phyloP scores from a whole-genome alignment of 2,113 vertebrate genomes.

The Parotia lawesii region DNA sequence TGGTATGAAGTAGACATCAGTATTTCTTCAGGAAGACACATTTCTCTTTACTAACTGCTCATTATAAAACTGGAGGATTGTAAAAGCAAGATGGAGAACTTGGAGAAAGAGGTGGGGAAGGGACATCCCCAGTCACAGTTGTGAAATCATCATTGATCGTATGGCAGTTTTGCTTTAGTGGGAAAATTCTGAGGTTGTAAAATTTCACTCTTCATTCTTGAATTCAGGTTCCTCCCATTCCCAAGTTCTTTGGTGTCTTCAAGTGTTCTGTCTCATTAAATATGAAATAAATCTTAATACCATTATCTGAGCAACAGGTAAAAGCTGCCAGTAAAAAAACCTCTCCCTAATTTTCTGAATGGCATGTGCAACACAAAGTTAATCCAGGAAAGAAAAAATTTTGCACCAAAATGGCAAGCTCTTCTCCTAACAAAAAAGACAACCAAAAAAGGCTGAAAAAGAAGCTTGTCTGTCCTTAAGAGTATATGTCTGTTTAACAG shows the following conservation, averaged over 20 bases:
- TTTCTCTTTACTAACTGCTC: background rate
- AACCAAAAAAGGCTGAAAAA: background rate
- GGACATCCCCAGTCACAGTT: background rate
- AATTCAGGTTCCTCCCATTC: background rate
- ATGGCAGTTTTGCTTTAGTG: background rate
- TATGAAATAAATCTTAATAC: background rate
- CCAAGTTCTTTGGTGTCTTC: background rate
- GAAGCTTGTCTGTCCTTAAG: background rate
- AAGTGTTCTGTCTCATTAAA: background rate
- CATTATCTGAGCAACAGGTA: background rate
- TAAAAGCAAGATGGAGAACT: background rate
- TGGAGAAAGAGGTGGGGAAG: background rate
- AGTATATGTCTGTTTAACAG: background rate
- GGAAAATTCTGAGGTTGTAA: background rate
- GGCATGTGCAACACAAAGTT: background rate
- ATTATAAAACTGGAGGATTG: background rate
- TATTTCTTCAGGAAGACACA: background rate
- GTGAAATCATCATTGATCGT: background rate
- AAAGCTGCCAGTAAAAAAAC: background rate
- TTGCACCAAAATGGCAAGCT: background rate
- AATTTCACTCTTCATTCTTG: background rate
- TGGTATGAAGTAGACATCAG: rapidly evolving
- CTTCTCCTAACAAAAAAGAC: background rate
- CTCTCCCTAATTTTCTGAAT: background rate
- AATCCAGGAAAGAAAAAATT: background rate